A percentile compares a stretch with the other conserved stretches of the same genome.
These are phyloP conservation scores for Lottia gigantea DNA, from an alignment of 2,888 invertebrate species.

Conservation along the genomic window DNA sequence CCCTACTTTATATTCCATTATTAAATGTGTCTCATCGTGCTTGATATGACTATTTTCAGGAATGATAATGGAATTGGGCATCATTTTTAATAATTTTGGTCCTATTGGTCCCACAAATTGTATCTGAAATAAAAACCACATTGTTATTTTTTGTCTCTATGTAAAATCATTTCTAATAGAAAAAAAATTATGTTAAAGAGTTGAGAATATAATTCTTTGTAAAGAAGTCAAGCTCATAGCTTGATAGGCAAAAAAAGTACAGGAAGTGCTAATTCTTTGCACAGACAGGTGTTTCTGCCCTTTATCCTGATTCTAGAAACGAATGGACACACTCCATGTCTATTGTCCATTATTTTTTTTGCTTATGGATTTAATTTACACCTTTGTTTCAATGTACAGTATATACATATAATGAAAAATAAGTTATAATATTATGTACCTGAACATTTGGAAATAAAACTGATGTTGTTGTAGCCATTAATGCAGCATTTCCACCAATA, in stretches of 20 bases:
- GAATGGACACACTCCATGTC: no score
- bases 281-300: no score
- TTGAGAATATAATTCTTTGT: no score
- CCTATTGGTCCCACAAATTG: slow-evolving; percentile 70
- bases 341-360: no score
- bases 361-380: no score
- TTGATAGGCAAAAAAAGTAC: no score
- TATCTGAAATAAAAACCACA: slow-evolving; percentile 54
- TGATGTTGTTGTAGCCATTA: slow-evolving; percentile 69
- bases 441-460: slow-evolving; percentile 65
- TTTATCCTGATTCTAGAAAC: no score
- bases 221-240: no score
- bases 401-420: neutral
- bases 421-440: slow-evolving; percentile 43
- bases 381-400: no score
- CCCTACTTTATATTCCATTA: slow-evolving; percentile 69
- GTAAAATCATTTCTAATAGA: no score
- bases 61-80: slow-evolving; percentile 65
- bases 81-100: slow-evolving; percentile 63
- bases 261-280: no score
- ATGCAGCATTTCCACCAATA: slow-evolving; percentile 70
- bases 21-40: slow-evolving; percentile 69
- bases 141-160: no score
- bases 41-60: slow-evolving; percentile 55
- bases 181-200: neutral